Evolutionary conservation across 92 coral and sea anemone species (phyloP).

Genomic region (Zoanthus gigantus): DNA sequence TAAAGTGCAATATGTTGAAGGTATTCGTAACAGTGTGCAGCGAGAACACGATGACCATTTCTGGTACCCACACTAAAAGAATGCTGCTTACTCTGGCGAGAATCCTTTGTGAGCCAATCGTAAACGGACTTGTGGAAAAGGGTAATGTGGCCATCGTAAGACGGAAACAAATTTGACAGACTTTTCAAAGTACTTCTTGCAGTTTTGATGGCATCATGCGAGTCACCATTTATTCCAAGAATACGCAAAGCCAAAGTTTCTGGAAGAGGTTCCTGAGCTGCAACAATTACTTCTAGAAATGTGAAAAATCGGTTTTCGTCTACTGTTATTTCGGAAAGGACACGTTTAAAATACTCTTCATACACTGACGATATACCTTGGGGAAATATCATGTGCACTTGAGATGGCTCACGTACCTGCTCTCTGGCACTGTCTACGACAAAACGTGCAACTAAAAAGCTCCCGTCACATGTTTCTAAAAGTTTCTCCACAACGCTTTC

Average conservation of each 20-base stretch:
- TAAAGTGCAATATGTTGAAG: background rate
- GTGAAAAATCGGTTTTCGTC: constrained; percentile 10
- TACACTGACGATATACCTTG: constrained; percentile 36
- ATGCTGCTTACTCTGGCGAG: background rate
- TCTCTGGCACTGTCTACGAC: constrained; percentile 20
- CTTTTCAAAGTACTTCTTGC: constrained; percentile 11
- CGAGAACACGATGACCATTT: constrained; percentile 35
- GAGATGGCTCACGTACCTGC: background rate
- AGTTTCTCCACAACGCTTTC: constrained; percentile 13
- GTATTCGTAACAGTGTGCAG: constrained; percentile 24
- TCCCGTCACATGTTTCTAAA: constrained; percentile 17
- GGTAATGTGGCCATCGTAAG: constrained; percentile 4
- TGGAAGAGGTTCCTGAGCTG: constrained; percentile 31
- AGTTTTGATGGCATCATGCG: constrained; percentile 15
- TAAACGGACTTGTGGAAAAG: constrained; percentile 40
- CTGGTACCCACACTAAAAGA: constrained; percentile 18
- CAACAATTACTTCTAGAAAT: constrained; percentile 43
- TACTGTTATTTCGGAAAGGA: constrained; percentile 6
- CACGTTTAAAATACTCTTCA: constrained; percentile 30
- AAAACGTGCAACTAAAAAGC: constrained; percentile 29
- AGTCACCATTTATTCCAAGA: constrained; percentile 23
- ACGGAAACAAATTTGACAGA: constrained; percentile 33
- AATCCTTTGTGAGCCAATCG: constrained; percentile 35
- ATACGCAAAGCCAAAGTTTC: constrained; percentile 23
- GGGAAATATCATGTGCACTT: constrained; percentile 34